Percentiles rank a stretch among this genome's conserved stretches.
These are phyloP conservation scores for Drosophila saltans DNA, from an alignment of 1,140 invertebrate genomes.

Conservation along the genomic window DNA sequence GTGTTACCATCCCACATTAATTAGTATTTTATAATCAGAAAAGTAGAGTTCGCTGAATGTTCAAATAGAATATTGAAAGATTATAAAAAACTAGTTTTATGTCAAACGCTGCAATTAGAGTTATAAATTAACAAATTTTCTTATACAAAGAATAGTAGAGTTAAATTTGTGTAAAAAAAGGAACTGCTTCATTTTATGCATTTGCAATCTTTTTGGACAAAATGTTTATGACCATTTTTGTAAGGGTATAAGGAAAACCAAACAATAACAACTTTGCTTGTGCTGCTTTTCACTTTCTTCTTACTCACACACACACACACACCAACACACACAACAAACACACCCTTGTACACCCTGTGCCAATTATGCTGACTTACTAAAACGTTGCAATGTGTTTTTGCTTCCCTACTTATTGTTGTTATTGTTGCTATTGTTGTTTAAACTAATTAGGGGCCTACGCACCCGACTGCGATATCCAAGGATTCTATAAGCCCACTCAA, in stretches of 20 bases:
- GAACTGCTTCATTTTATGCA: too few species aligned
- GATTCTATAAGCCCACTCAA: conserved; percentile 93
- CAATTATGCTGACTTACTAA: conserved; percentile 66
- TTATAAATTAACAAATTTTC: too few species aligned
- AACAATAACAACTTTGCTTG: conserved; percentile 62
- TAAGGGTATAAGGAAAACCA: conserved; percentile 5
- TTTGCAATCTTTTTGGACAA: not conserved
- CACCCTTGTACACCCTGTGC: conserved; percentile 20
- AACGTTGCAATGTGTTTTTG: conserved; percentile 54
- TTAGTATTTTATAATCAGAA: too few species aligned
- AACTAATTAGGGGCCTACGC: conserved; percentile 88
- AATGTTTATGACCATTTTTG: not conserved
- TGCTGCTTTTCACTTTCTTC: conserved; percentile 60
- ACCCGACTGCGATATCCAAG: conserved; percentile 93
- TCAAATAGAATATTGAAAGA: too few species aligned
- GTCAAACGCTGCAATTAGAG: too few species aligned
- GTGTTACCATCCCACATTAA: too few species aligned
- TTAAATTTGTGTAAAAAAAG: too few species aligned
- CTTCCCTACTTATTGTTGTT: conserved; percentile 36
- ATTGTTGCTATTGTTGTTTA: conserved; percentile 25
- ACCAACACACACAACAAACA: conserved; percentile 1
- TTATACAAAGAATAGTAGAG: too few species aligned
- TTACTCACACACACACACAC: conserved; percentile 1
- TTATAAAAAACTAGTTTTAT: too few species aligned
- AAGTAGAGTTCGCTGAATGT: too few species aligned